Base-by-base conservation (phyloP, 2,113 vertebrate genomes). In the Zapus hudsonius region DNA sequence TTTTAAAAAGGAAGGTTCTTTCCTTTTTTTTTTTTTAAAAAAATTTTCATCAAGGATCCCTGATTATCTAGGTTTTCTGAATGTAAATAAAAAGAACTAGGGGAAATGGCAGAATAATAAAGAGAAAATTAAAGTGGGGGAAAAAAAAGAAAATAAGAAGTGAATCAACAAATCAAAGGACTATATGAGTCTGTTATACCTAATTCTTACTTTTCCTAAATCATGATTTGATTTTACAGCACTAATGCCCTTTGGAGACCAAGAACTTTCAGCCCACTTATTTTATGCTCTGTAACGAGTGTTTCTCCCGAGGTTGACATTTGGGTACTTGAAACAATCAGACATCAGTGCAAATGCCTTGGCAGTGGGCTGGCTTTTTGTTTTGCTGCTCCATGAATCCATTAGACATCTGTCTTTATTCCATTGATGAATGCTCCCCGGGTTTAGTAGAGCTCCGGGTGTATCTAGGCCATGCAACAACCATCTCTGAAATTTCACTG, bases 341-440 rank as follows among this genome's bases (percentile, higher is more conserved):
- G 92, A 82, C 59, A 66, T 91, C n/a, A n/a, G 52, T 94, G 57
- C 84, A 61, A 87, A 33, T 74, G 73, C 69, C 38, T 87, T 94
- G 81, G 75, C 89, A 84, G 78, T 92, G 44, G 38, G 7, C 63
- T 61, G 31, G 59, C 63, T 47, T 31, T 70, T 66, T 55, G 64
- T n/a, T 44, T 78, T 57, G 40, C 55, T 40, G 80, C 64, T 25
- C 6, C 57, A 31, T 64, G 73, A 92, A 91, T 87, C 95, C 94
- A 92, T 96, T 96, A 96, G 89, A 64, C 89, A 83, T 92, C 92
- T 92, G 87, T 69, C n/a, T 95, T 92, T 75, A 81, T 84, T 91
- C 63, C 84, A 70, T 57, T 75, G 78, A 81, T 75, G 69, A 93
- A 61, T 42, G 89, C 36, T 38, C 42, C 91, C 87, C 47, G 82